Conservation (phyloP, 2,797 vertebrate genomes). For the Sebastes matsubarae region DNA sequence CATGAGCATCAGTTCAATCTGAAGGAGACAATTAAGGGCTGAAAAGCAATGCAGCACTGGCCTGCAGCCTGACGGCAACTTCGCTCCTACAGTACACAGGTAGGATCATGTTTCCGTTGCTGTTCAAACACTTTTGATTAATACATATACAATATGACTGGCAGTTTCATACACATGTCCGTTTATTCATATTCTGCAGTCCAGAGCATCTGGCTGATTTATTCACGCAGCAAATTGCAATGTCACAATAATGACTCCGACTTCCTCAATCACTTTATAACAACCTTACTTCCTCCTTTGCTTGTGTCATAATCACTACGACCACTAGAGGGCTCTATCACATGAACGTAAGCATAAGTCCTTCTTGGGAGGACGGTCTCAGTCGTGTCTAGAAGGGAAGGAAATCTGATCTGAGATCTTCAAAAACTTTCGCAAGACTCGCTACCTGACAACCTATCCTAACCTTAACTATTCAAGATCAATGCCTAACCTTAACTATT, state of each 20-base stretch:
- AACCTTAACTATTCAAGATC: too few relatives aligned
- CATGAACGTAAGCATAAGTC: neutral
- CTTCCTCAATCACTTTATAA: neutral
- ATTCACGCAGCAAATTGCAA: neutral
- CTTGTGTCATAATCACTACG: neutral
- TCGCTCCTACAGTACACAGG: neutral
- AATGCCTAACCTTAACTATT: too few relatives aligned
- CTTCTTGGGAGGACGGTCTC: neutral
- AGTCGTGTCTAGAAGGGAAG: too few relatives aligned
- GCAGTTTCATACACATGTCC: neutral
- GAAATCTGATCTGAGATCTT: too few relatives aligned
- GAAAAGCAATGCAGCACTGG: neutral
- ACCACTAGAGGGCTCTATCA: neutral
- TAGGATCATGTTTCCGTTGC: neutral
- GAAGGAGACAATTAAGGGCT: slow-evolving; percentile 42
- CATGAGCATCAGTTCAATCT: slow-evolving; percentile 40
- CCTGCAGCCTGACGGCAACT: neutral
- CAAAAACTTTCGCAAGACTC: too few relatives aligned
- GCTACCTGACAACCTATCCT: too few relatives aligned
- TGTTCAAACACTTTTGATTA: slow-evolving; percentile 5
- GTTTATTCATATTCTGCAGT: neutral
- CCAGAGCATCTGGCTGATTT: neutral
- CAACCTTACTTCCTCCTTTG: neutral
- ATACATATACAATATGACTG: neutral
- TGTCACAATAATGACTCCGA: neutral